Base-by-base conservation (phyloP, 2,888 invertebrate genomes). In the Dryobotodes eremita region DNA sequence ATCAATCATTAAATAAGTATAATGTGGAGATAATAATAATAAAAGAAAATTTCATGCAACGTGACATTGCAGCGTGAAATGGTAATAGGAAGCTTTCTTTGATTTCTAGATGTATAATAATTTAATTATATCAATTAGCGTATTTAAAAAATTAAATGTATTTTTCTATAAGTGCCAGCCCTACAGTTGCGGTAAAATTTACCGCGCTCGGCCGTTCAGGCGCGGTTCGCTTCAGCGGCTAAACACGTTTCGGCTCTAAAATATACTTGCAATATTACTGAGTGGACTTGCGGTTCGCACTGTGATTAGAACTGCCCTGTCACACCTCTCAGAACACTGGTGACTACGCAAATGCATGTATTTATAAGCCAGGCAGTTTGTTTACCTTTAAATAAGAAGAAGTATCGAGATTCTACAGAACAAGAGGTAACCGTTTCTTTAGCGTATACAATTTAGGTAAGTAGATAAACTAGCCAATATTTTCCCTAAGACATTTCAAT, bases 201-300 rank as follows among this genome's bases (percentile, higher is more conserved):
- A 17, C 53, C 62, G 57, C 70, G 42, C 59, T 31, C 36, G 11
- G 62, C 31, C 65, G 72, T 26, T 48, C 68, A 68, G 61, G 59
- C 73, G 75, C 71, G 79, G 59, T 61, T 73, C 83, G 70, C 57
- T 80, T 66, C 69, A 48, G 57, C 71, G 55, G 73, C 75, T 85
- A 71, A 85, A 82, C 83, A 82, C 82, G 74, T 73, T 75, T 71
- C 31, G 73, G 73, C 59, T 85, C 84, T 76, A 82, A 85, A 82
- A 82, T 71, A 79, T 61, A 75, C 83, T 66, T 82, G 83, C 79
- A 65, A 76, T 83, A 76, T 73, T 79, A 79, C 65, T 26, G 82
- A 61, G 46, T 53, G 65, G 82, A 70, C 55, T 66, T 79, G 84
- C 23, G 84, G 84, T 77, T 31, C 1, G 4, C 70, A 50, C 62